Base-by-base conservation (phyloP, 2,797 vertebrate species). In the Podarcis siculus region DNA sequence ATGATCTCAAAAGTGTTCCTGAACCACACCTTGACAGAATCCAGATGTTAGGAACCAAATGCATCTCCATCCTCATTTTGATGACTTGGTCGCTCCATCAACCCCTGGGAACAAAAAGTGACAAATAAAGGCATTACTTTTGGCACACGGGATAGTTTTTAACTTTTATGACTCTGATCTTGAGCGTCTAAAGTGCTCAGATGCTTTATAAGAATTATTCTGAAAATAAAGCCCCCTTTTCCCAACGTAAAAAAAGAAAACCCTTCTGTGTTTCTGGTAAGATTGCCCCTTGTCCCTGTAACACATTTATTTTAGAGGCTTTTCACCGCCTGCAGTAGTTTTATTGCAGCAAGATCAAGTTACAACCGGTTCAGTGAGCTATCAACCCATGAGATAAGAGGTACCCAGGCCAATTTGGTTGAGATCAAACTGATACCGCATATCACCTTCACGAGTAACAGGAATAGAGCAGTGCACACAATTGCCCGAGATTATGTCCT, bases 291-390 rank as follows among this genome's bases (percentile, higher is more conserved):
- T 81, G 71, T 81, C 58, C 88, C 42, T 19, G 17, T 55, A 81
- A 67, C 61, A 30, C 23, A 30, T 81, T 85, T 81, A 81, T 87
- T 92, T 71, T 17, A 82, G 15, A 91, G 13, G 1, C 78, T 88
- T 89, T 45, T 86, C 85, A 15, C 7, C 71, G 58, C 58, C 42
- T 82, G 89, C 27, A 45, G 42, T 30, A 49, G 12, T 86, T 86
- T 80, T 81, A 84, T 0, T 89, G 86, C 0, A 76, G 19, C 69
- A 37, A 79, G 76, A 88, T 93, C 15, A 21, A 90, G 79, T 93
- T 93, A 87, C 67, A 86, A 89, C 86, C 91, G 88, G 79, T 92
- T 94, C 81, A 69, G 90, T 89, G 73, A 7, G 0, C 80, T 85
- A 39, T 85, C 66, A 85, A 75, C n/a, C 55, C 86, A 66, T 19